Conservation (phyloP, 2,888 invertebrate genomes). For the Sericinus montela region DNA sequence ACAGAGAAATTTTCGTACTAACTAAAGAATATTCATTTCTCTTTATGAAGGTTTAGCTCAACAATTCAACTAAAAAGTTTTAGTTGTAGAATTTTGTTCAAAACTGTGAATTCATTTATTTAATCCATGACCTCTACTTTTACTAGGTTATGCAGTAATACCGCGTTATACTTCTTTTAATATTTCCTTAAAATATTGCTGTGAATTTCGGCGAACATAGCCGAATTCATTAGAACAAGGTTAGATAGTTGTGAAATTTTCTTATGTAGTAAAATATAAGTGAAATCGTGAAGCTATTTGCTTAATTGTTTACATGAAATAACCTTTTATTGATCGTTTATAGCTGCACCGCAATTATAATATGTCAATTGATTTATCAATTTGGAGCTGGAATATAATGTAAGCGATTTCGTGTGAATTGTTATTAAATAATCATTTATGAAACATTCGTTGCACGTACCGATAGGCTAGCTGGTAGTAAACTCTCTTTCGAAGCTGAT, state of each 20-base stretch:
- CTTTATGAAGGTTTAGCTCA: too few species aligned
- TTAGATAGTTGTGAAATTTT: slow-evolving; percentile 37
- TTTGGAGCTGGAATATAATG: slow-evolving; percentile 25
- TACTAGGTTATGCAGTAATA: too few species aligned
- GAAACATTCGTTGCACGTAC: too few species aligned
- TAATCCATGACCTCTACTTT: too few species aligned
- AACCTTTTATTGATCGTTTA: slow-evolving; percentile 35
- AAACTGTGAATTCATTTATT: too few species aligned
- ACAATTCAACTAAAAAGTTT: too few species aligned
- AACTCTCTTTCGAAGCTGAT: too few species aligned
- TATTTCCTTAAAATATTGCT: slow-evolving; percentile 1
- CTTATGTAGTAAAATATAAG: slow-evolving; percentile 40
- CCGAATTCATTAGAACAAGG: slow-evolving; percentile 23
- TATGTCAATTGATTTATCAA: slow-evolving; percentile 33
- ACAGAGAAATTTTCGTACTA: too few species aligned
- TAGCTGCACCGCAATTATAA: slow-evolving; percentile 21
- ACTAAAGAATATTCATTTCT: too few species aligned
- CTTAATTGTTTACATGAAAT: slow-evolving; percentile 45
- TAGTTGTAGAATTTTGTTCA: too few species aligned
- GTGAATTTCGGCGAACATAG: neutral
- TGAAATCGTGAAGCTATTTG: slow-evolving; percentile 40
- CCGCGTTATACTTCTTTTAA: neutral
- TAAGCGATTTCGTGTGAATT: slow-evolving; percentile 22
- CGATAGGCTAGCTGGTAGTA: too few species aligned
- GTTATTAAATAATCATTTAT: neutral